Percentiles rank a stretch among this genome's conserved stretches.
Conservation (phyloP, 2,797 vertebrate species). For the Capromys pilorides region DNA sequence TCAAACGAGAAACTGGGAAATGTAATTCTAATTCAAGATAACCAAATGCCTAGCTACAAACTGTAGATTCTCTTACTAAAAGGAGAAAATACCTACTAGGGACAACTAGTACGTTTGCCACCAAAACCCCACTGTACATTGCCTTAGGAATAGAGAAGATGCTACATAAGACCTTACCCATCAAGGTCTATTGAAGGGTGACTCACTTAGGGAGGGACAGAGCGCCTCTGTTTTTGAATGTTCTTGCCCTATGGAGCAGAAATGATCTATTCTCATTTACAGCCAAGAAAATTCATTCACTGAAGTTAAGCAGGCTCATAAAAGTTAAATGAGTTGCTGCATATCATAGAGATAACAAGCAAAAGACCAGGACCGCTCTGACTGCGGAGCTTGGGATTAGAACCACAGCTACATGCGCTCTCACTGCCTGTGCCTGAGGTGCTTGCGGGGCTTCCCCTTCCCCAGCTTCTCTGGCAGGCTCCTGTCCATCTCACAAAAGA, state of each 20-base stretch:
- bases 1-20: neutral
- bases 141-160: neutral
- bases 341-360: neutral
- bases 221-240: neutral
- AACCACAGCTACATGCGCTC: neutral
- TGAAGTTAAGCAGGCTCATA: neutral
- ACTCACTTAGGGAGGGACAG: neutral
- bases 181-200: neutral
- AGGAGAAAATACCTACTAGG: neutral
- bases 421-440: neutral
- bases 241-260: neutral
- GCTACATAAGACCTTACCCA: neutral
- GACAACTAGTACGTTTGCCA: neutral
- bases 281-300: neutral
- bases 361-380: neutral
- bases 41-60: neutral
- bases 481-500: neutral
- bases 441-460: neutral
- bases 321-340: neutral
- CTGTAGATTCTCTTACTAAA: neutral
- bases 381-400: neutral
- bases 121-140: neutral
- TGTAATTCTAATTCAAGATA: neutral
- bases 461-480: neutral
- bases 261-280: conserved; percentile 26